Conservation (phyloP, 2,797 vertebrate species). For the Centroberyx gerrardi region DNA sequence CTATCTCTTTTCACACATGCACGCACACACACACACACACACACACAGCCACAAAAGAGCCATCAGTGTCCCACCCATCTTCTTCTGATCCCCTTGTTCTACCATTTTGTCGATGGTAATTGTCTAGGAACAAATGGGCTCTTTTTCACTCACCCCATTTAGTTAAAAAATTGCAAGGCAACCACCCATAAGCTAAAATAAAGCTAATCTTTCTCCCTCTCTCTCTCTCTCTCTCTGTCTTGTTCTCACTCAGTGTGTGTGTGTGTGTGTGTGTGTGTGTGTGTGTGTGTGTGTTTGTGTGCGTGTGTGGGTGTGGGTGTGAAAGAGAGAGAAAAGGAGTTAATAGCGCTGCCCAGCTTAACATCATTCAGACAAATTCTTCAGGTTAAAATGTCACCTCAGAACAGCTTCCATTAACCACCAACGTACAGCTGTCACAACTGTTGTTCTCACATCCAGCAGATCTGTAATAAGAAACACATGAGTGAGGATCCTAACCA, state of each 20-base stretch:
- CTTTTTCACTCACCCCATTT: slow-evolving; percentile 20
- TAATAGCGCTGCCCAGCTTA: slow-evolving; percentile 37
- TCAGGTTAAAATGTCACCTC: slow-evolving; percentile 61
- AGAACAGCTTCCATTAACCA: slow-evolving; percentile 51
- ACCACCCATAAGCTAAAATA: slow-evolving; percentile 10
- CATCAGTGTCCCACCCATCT: slow-evolving; percentile 15
- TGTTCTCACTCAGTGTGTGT: neutral
- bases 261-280: neutral
- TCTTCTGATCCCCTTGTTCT: slow-evolving; percentile 10
- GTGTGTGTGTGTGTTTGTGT: neutral
- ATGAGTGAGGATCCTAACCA: slow-evolving; percentile 11
- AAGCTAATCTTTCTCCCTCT: slow-evolving; percentile 14
- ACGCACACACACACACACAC: slow-evolving; percentile 13
- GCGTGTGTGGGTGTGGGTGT: slow-evolving; percentile 17
- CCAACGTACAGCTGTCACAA: slow-evolving; percentile 45
- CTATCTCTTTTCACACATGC: neutral
- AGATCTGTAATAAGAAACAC: slow-evolving; percentile 36
- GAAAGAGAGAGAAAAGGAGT: slow-evolving; percentile 48
- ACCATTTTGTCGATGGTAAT: slow-evolving; percentile 7
- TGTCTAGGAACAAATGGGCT: slow-evolving; percentile 21
- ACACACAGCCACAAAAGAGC: slow-evolving; percentile 9
- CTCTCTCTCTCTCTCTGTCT: neutral
- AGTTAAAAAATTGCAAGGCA: slow-evolving; percentile 23
- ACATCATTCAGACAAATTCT: slow-evolving; percentile 55
- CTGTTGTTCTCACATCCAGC: slow-evolving; percentile 27